Evolutionary conservation across 1,140 invertebrate genomes (phyloP).

Genomic region (Tetragonula clypearis): DNA sequence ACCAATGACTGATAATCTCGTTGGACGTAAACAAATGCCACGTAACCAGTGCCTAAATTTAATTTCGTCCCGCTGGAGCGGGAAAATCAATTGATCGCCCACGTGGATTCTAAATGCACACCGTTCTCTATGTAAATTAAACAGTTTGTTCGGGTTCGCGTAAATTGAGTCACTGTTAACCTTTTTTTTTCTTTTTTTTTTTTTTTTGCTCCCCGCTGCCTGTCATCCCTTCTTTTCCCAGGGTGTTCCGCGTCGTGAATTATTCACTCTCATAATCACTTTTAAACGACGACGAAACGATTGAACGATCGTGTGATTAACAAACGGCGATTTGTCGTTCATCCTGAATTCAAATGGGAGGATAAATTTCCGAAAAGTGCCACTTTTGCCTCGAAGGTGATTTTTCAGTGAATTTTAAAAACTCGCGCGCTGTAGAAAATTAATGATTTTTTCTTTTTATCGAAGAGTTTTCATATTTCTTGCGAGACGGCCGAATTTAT

Average conservation of each 20-base stretch:
- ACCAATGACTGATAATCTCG: constrained; percentile 55
- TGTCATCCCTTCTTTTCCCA: background rate
- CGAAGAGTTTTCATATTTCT: too few relatives aligned
- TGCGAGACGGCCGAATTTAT: too few relatives aligned
- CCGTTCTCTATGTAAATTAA: constrained; percentile 49
- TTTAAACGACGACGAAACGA: background rate
- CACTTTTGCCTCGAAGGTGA: background rate
- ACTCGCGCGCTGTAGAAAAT: background rate
- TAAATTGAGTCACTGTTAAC: constrained; percentile 55
- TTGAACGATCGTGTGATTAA: background rate
- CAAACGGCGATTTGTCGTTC: background rate
- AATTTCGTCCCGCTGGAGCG: constrained; percentile 50
- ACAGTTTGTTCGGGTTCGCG: constrained; percentile 49
- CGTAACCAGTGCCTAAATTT: constrained; percentile 62
- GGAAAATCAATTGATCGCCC: constrained; percentile 62
- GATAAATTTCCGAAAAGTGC: background rate
- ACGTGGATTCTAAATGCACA: constrained; percentile 55
- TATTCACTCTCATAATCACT: background rate
- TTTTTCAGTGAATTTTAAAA: background rate
- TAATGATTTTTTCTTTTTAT: background rate
- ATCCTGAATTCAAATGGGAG: background rate
- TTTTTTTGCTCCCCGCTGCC: background rate
- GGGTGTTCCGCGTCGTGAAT: background rate
- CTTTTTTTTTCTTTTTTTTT: background rate
- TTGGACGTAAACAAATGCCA: constrained; percentile 60